A percentile compares a stretch with the other conserved stretches of the same genome.
Evolutionary conservation across 2,113 vertebrate species (phyloP).

Genomic region (Archocentrus centrarchus): DNA sequence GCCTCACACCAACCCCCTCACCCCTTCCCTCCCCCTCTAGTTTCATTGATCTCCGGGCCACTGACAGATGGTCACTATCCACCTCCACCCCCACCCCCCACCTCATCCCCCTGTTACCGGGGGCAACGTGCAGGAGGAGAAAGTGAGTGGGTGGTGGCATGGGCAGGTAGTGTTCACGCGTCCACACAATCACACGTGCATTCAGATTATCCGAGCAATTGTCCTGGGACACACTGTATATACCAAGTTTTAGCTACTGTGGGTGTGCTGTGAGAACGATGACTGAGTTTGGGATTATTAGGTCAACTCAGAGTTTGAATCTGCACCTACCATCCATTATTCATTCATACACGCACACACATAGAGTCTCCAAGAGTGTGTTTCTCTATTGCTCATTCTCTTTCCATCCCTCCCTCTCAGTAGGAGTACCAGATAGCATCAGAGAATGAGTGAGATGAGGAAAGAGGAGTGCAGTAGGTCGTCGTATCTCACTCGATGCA

Average conservation of each 20-base stretch:
- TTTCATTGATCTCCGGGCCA: conserved; percentile 77
- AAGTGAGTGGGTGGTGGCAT: conserved; percentile 53
- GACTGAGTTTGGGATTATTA: conserved; percentile 36
- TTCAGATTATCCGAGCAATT: background rate
- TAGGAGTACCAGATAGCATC: conserved; percentile 39
- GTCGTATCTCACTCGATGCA: conserved; percentile 20
- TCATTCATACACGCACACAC: conserved; percentile 9
- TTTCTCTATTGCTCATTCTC: conserved; percentile 24
- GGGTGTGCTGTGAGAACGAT: background rate
- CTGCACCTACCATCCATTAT: conserved; percentile 44
- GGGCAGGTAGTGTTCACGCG: conserved; percentile 56
- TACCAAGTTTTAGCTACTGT: conserved; percentile 8
- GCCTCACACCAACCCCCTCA: conserved; percentile 35
- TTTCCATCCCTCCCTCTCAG: conserved; percentile 10
- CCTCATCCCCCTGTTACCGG: conserved; percentile 59
- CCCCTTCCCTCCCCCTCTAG: conserved; percentile 21
- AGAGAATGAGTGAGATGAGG: conserved; percentile 11
- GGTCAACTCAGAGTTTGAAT: conserved; percentile 41
- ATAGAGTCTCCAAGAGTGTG: background rate
- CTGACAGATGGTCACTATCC: conserved; percentile 80
- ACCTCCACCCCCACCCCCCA: background rate
- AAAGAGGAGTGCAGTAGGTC: conserved; percentile 16
- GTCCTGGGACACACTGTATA: background rate
- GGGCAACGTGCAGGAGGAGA: conserved; percentile 67
- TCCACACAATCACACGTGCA: background rate